Conservation (phyloP, 2,113 vertebrate genomes). For the Galeopterus variegatus region DNA sequence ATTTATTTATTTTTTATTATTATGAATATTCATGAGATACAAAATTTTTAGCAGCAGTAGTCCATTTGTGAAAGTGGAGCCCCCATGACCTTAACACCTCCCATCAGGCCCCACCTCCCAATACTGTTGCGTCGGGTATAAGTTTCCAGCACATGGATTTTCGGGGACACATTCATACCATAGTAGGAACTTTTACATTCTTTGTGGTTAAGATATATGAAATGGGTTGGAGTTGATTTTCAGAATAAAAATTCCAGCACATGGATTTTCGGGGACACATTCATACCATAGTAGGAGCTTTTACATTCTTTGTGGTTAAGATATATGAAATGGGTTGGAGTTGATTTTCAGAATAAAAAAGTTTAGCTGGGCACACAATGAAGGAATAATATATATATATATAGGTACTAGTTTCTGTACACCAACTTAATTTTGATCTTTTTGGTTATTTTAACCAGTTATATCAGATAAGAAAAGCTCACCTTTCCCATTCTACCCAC, state of each 20-base stretch:
- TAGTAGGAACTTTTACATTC: not conserved
- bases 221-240: constrained; percentile 49
- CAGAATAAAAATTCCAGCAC: too few relatives aligned
- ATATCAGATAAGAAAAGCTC: not conserved
- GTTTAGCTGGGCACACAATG: not conserved
- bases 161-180: not conserved
- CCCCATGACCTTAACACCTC: not conserved
- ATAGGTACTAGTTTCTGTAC: not conserved
- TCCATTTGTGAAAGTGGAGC: too few relatives aligned
- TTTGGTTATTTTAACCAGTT: constrained; percentile 18
- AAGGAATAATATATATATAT: not conserved
- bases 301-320: constrained; percentile 32
- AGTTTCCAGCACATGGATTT: not conserved
- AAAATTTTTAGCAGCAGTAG: not conserved
- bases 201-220: constrained; percentile 45
- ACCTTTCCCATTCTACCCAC: not conserved
- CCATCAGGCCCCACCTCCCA: not conserved
- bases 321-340: constrained; percentile 41
- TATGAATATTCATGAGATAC: too few relatives aligned
- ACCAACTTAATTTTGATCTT: not conserved
- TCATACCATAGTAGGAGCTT: not conserved
- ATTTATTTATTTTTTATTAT: too few relatives aligned
- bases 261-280: not conserved
- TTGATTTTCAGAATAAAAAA: constrained; percentile 27
- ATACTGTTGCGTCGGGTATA: not conserved